Evolutionary conservation across 2,113 vertebrate species (phyloP), one percentile per base, ranked within the genome.

Genomic region (Thamnaconus septentrionalis): DNA sequence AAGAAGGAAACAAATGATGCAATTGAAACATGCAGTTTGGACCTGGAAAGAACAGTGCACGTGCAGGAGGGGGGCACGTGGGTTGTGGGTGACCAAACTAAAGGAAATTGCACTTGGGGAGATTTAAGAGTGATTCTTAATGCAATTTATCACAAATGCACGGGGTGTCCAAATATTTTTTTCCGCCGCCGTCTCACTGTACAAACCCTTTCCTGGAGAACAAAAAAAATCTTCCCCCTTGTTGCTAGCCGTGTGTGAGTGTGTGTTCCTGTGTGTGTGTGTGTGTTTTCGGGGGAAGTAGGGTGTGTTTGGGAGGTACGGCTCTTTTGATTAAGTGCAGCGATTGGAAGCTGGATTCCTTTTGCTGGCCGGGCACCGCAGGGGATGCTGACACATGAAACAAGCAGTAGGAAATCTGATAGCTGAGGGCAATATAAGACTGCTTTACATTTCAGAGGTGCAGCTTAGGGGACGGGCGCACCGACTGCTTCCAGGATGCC

Each of bases 361-460:
- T 86, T 83, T 73, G 73, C 83, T 75, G 57, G 85, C 79, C 75
- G 73, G 81, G 83, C 83, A 74, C 82, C 79, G 74, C 75, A 31
- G 59, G 90, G 87, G 84, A 88, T 81, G 85, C 79, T 10, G 61
- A 67, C 68, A 89, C 84, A 91, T 92, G 78, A 92, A 92, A 91
- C 76, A 71, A 88, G 65, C 86, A 71, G 88, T 84, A 80, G 86
- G 87, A 90, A 79, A 88, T 85, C 85, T 78, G 84, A 87, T 81
- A 73, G 87, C 88, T 62, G 78, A 81, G 86, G 88, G 90, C 83
- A 90, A 89, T 84, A 85, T 81, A 81, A 81, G 82, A 87, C 85
- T 64, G 84, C 89, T 93, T 93, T 91, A 90, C 89, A 93, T 92
- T 93, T 93, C 91, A 92, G 88, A 92, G 89, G 72, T 83, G 77